These are phyloP conservation scores for Yponomeuta evonymella DNA, from an alignment of 2,888 invertebrate genomes.

Conservation along the genomic window DNA sequence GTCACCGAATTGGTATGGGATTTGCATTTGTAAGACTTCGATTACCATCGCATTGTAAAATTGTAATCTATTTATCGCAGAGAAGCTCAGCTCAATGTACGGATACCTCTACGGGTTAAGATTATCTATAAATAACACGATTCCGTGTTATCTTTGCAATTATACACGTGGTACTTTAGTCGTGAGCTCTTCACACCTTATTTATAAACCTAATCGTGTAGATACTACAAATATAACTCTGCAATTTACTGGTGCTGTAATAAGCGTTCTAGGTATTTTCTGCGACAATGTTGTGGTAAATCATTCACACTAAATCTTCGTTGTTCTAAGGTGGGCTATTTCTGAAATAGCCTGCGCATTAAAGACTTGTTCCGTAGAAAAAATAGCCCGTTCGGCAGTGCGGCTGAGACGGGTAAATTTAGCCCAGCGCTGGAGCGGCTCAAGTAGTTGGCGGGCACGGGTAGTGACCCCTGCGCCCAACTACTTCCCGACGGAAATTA, in stretches of 20 bases:
- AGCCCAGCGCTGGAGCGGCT: not conserved
- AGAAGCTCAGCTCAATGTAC: too few species aligned
- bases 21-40: not conserved
- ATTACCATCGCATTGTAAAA: too few species aligned
- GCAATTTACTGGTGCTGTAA: too few species aligned
- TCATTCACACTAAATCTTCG: not conserved
- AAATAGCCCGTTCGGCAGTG: not conserved
- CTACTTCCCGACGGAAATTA: not conserved
- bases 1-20: not conserved
- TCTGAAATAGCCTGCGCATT: not conserved
- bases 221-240: too few species aligned
- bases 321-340: not conserved
- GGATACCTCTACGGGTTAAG: too few species aligned
- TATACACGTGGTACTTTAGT: too few species aligned
- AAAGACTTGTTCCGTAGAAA: not conserved
- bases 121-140: too few species aligned
- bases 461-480: not conserved
- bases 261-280: not conserved
- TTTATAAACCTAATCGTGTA: too few species aligned
- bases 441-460: not conserved
- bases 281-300: not conserved
- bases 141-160: too few species aligned
- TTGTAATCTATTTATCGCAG: too few species aligned
- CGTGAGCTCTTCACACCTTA: too few species aligned
- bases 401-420: not conserved